A percentile compares a stretch with the other conserved stretches of the same genome.
These are phyloP conservation scores for Montipora foliosa DNA, from an alignment of 64 coral and sea anemone genomes.

Conservation along the genomic window DNA sequence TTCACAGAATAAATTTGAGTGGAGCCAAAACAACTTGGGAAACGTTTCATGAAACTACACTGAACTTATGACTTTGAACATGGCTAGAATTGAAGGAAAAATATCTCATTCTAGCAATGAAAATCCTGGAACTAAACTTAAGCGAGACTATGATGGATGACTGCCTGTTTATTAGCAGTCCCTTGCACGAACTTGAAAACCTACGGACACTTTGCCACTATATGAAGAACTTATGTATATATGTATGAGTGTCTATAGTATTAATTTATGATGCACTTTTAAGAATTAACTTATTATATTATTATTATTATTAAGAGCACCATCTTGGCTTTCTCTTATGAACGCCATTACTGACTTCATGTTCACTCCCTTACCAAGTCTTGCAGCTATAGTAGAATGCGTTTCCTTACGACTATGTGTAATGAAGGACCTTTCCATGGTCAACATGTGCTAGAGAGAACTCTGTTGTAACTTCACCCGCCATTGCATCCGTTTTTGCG, in stretches of 20 bases:
- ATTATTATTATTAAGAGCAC: not conserved
- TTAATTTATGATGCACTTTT: no score
- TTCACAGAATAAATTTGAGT: not conserved
- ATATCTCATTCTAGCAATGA: not conserved
- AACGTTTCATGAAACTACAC: not conserved
- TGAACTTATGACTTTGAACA: not conserved
- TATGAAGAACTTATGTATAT: no score
- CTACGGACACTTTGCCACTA: no score
- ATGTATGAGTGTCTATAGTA: no score
- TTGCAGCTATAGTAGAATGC: constrained; percentile 3
- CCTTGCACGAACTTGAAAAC: no score
- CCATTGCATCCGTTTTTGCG: not conserved
- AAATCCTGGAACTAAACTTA: not conserved
- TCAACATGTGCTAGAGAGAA: constrained; percentile 32
- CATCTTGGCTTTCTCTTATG: constrained; percentile 12
- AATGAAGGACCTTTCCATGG: constrained; percentile 18
- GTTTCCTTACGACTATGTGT: constrained; percentile 21
- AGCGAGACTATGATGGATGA: not conserved
- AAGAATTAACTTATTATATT: no score
- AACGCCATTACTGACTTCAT: constrained; percentile 11
- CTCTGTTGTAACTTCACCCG: constrained; percentile 26
- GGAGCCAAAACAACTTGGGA: not conserved
- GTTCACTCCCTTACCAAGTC: not conserved
- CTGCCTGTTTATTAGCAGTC: not conserved
- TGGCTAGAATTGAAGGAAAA: not conserved